A percentile compares a stretch with the other conserved stretches of the same genome.
phyloP scores from a whole-genome alignment of 2,888 invertebrate genomes.

The Drosophila dives region DNA sequence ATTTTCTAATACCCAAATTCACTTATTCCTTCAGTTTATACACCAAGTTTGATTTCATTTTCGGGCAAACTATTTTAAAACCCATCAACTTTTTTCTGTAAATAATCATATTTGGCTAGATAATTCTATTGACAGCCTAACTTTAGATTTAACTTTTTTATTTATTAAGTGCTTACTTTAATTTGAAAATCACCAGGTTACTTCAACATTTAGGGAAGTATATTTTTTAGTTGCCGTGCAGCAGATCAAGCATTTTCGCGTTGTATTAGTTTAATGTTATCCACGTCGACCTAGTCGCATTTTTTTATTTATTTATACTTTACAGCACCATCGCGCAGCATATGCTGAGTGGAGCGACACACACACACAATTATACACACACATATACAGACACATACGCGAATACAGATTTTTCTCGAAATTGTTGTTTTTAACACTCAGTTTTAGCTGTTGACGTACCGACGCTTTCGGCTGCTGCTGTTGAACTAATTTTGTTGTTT shows the following conservation, averaged over 20 bases:
- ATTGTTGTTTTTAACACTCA: conserved; percentile 47
- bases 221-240: conserved; percentile 5
- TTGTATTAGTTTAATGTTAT: conserved; percentile 46
- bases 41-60: not conserved
- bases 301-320: conserved; percentile 76
- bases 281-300: conserved; percentile 33
- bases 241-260: conserved; percentile 11
- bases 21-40: not conserved
- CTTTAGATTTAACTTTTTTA: conserved; percentile 43
- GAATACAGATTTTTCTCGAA: conserved; percentile 30
- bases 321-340: conserved; percentile 34
- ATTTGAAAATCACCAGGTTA: conserved; percentile 1
- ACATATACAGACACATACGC: conserved; percentile 3
- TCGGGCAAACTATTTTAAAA: not conserved
- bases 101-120: conserved; percentile 8
- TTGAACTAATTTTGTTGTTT: conserved; percentile 63
- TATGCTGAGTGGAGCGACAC: conserved; percentile 37
- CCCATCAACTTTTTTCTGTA: not conserved
- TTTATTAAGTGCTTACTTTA: conserved; percentile 5
- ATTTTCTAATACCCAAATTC: not conserved
- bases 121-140: conserved; percentile 12
- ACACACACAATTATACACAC: conserved; percentile 1
- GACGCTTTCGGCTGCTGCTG: conserved; percentile 61
- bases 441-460: conserved; percentile 36
- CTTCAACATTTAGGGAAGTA: not conserved